phyloP scores from a whole-genome alignment of 64 coral and sea anemone species.

The Pocillopora damicornis region DNA sequence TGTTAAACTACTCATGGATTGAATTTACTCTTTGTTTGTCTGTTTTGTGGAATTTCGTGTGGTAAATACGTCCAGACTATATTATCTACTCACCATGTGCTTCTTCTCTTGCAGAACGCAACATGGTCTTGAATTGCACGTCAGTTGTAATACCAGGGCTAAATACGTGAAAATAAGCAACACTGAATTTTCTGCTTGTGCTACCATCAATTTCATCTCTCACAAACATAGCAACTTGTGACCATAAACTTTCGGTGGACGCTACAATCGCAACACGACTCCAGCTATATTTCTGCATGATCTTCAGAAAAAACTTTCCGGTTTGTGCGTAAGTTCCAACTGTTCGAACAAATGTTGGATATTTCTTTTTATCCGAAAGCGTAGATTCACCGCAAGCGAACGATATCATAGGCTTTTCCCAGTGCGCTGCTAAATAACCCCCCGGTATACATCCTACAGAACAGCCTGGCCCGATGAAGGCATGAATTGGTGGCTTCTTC shows the following conservation, averaged over 20 bases:
- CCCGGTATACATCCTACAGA: slow-evolving; percentile 64
- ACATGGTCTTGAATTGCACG: slow-evolving; percentile 39
- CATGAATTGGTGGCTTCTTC: slow-evolving; percentile 49
- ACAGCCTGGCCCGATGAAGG: slow-evolving; percentile 59
- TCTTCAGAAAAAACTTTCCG: slow-evolving; percentile 41
- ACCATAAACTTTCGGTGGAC: slow-evolving; percentile 66
- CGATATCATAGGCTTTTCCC: slow-evolving; percentile 83
- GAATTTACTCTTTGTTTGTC: background rate
- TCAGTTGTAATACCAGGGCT: slow-evolving; percentile 53
- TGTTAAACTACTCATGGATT: background rate
- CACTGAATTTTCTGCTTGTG: slow-evolving; percentile 4
- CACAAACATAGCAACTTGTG: slow-evolving; percentile 65
- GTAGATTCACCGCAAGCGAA: slow-evolving; percentile 54
- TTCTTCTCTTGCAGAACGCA: slow-evolving; percentile 50
- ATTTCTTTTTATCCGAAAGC: slow-evolving; percentile 54
- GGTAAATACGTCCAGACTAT: background rate
- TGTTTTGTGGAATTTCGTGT: background rate
- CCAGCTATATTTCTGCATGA: slow-evolving; percentile 64
- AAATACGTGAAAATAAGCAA: slow-evolving; percentile 78
- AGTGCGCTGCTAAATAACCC: slow-evolving; percentile 53
- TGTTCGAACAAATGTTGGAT: slow-evolving; percentile 73
- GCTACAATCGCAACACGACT: slow-evolving; percentile 61
- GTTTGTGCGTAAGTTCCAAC: slow-evolving; percentile 55
- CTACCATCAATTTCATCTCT: slow-evolving; percentile 43
- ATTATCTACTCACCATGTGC: slow-evolving; percentile 61